Percentiles rank a stretch among this genome's conserved stretches.
These are phyloP conservation scores for Chrysemys picta DNA, from an alignment of 2,113 vertebrate genomes.

Conservation along the genomic window DNA sequence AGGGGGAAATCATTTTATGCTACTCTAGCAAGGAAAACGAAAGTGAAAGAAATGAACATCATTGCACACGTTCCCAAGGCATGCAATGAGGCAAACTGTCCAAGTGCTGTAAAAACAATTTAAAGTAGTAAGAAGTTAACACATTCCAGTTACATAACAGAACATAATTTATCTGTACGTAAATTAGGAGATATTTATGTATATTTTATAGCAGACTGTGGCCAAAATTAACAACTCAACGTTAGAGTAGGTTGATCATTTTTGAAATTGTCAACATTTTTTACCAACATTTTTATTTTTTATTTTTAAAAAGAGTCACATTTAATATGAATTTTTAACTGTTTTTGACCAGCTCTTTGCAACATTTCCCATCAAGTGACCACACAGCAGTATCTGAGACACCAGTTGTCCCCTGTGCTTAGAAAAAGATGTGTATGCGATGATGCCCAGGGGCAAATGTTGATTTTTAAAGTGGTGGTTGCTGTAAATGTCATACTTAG, in stretches of 20 bases:
- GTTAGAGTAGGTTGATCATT: background rate
- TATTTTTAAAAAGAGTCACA: background rate
- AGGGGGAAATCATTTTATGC: slow-evolving; percentile 18
- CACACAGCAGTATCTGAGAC: background rate
- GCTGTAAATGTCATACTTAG: background rate
- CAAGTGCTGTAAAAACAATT: fast-evolving
- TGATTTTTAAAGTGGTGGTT: background rate
- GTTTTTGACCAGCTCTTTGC: background rate
- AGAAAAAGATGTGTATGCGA: background rate
- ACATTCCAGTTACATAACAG: background rate
- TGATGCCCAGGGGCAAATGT: background rate
- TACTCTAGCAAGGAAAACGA: background rate
- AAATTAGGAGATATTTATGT: background rate
- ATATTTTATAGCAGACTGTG: background rate
- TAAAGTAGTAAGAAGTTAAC: background rate
- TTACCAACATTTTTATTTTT: background rate
- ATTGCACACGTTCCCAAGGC: background rate
- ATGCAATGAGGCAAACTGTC: too few relatives aligned
- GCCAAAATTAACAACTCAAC: background rate
- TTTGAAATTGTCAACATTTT: background rate
- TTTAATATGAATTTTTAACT: background rate
- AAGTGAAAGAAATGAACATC: background rate
- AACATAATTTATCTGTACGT: background rate
- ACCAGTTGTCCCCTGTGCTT: background rate
- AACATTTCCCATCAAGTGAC: background rate